Percentiles rank a stretch among this genome's conserved stretches.
phyloP scores from a whole-genome alignment of 53 echinoderm and acorn worm species.

The Echinarachnius parma region DNA sequence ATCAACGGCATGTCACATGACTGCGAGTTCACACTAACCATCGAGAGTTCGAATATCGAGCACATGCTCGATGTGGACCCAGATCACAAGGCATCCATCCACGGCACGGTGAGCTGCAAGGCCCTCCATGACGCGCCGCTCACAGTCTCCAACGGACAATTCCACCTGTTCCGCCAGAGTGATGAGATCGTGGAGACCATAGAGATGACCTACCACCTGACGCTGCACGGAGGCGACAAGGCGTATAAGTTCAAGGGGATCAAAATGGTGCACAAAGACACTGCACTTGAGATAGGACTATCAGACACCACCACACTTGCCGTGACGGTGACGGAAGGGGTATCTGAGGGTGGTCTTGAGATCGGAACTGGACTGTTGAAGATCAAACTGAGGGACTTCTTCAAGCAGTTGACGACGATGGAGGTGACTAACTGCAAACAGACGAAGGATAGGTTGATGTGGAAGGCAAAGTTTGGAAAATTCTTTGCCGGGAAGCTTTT shows the following conservation, averaged over 20 bases:
- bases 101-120: slow-evolving; percentile 58
- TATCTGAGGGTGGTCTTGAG: slow-evolving; percentile 5
- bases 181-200: slow-evolving; percentile 39
- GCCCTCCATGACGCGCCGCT: slow-evolving; percentile 48
- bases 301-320: slow-evolving; percentile 60
- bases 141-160: slow-evolving; percentile 53
- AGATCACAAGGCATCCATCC: slow-evolving; percentile 52
- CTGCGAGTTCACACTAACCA: slow-evolving; percentile 59
- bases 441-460: slow-evolving; percentile 40
- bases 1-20: slow-evolving; percentile 6
- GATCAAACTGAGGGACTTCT: slow-evolving; percentile 58
- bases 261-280: slow-evolving; percentile 63
- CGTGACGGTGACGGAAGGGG: slow-evolving; percentile 47
- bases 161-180: slow-evolving; percentile 56
- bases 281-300: slow-evolving; percentile 62
- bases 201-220: slow-evolving; percentile 63
- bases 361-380: slow-evolving; percentile 50
- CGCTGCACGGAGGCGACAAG: slow-evolving; percentile 37
- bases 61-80: slow-evolving; percentile 56
- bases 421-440: slow-evolving; percentile 39
- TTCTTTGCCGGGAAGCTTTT: slow-evolving; percentile 65
- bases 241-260: slow-evolving; percentile 49
- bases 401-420: slow-evolving; percentile 63
- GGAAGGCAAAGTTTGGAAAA: slow-evolving; percentile 62
- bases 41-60: slow-evolving; percentile 47